Evolutionary conservation across 35 echinoderm and acorn worm genomes (phyloP), one percentile per base, ranked within the genome.

Genomic region (Holothuria glaberrima): DNA sequence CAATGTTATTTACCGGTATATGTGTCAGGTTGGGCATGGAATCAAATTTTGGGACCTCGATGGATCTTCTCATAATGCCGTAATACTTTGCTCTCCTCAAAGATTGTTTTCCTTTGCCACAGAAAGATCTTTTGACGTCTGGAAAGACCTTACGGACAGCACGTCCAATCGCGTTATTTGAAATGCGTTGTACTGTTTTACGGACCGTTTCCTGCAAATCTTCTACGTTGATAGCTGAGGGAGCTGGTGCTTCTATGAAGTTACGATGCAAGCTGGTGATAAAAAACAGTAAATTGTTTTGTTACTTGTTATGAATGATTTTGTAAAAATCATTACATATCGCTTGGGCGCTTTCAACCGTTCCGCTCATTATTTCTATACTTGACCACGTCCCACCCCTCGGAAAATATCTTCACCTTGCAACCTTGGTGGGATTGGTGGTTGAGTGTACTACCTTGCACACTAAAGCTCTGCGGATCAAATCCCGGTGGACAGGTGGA

Each of bases 1-100:
- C 74, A 21, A 79, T 79, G 10, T 79, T 36, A 50, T 79, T 36
- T n/a, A n/a, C n/a, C n/a, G n/a, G n/a, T 14, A 79, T 79, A 12
- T 30, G 30, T 17, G 19, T 22, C 20, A 79, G 45, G 16, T 22
- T 4, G 10, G 75, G 75, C 75, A 79, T 79, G n/a, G 75, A 34
- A 36, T 79, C 9, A 36, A 79, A 41, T 36, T 30, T 25, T 79
- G 0, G 58, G 12, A 61, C 58, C 58, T 22, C 58, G 58, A 12
- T 61, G 58, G 22, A n/a, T n/a, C n/a, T n/a, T n/a, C n/a, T n/a
- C n/a, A 12, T 79, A 18, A 79, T 46, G 32, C 75, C 75, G 35
- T 79, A 78, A 78, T 78, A 79, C 45, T 79, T 79, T 13, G 6
- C 4, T 30, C n/a, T 3, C 35, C 75, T 79, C 45, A 4, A 17